Conservation (phyloP, 2,797 vertebrate genomes). For the Leptatherina wallacei region DNA sequence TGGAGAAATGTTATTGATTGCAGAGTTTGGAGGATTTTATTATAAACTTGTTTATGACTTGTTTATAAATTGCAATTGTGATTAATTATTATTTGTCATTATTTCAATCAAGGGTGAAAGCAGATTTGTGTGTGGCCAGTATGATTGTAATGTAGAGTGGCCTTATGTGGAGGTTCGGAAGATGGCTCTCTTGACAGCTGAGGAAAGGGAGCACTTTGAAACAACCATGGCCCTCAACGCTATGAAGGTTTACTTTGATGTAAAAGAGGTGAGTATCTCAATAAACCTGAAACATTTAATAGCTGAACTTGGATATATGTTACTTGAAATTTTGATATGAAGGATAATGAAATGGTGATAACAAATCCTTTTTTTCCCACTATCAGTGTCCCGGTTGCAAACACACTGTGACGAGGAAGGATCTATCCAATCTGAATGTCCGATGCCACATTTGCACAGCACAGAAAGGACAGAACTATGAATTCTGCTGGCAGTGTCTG, state of each 20-base stretch:
- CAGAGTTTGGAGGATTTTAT: neutral
- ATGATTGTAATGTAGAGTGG: slow-evolving; percentile 60
- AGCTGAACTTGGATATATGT: too few species aligned
- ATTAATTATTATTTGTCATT: neutral
- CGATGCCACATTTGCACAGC: too few species aligned
- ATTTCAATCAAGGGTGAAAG: slow-evolving; percentile 50
- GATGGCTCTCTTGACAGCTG: slow-evolving; percentile 70
- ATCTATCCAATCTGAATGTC: too few species aligned
- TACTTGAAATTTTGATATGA: too few species aligned
- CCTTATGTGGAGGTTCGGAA: slow-evolving; percentile 67
- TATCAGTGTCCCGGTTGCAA: too few species aligned
- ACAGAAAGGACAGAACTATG: too few species aligned
- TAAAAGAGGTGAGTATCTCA: slow-evolving; percentile 58
- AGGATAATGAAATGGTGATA: too few species aligned
- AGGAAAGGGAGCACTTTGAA: slow-evolving; percentile 70
- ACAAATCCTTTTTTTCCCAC: too few species aligned
- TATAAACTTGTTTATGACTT: too few species aligned
- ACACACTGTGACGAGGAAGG: too few species aligned
- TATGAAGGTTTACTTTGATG: slow-evolving; percentile 15
- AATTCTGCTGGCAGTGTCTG: too few species aligned
- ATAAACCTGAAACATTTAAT: too few species aligned
- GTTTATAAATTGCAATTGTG: neutral
- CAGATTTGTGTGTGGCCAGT: slow-evolving; percentile 67
- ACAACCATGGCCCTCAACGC: slow-evolving; percentile 29
- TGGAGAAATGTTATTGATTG: neutral